Evolutionary conservation across 2,888 invertebrate species (phyloP).

Genomic region (Sabellastarte sp.): DNA sequence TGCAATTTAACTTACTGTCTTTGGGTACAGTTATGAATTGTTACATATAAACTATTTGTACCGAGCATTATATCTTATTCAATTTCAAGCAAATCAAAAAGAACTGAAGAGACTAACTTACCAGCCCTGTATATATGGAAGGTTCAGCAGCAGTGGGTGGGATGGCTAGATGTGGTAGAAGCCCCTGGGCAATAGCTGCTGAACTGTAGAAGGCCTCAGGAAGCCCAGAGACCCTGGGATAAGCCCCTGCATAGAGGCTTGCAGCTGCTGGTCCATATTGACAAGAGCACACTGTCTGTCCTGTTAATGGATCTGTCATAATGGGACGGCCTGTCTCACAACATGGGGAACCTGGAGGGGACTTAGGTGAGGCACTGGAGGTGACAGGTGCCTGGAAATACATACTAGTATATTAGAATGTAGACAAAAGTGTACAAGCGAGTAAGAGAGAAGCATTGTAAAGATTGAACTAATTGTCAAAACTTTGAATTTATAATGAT

Average conservation of each 20-base stretch:
- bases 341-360: conserved; percentile 61
- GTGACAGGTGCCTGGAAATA: background rate
- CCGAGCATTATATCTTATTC: no score
- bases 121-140: background rate
- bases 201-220: background rate
- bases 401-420: no score
- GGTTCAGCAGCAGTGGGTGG: background rate
- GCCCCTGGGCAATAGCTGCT: background rate
- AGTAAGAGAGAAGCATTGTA: no score
- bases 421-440: no score
- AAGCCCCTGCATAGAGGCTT: conserved; percentile 50
- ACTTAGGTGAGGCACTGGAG: conserved; percentile 5
- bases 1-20: no score
- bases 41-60: no score
- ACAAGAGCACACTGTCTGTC: conserved; percentile 60
- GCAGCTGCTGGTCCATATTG: conserved; percentile 72
- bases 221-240: background rate
- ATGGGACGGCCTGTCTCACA: conserved; percentile 81
- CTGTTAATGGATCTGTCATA: conserved; percentile 54
- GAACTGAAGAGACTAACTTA: no score
- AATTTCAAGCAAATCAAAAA: no score
- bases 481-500: no score
- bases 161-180: background rate
- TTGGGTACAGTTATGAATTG: no score
- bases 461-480: no score